phyloP scores from a whole-genome alignment of 2,888 invertebrate genomes.

The Tiliacea citrago region DNA sequence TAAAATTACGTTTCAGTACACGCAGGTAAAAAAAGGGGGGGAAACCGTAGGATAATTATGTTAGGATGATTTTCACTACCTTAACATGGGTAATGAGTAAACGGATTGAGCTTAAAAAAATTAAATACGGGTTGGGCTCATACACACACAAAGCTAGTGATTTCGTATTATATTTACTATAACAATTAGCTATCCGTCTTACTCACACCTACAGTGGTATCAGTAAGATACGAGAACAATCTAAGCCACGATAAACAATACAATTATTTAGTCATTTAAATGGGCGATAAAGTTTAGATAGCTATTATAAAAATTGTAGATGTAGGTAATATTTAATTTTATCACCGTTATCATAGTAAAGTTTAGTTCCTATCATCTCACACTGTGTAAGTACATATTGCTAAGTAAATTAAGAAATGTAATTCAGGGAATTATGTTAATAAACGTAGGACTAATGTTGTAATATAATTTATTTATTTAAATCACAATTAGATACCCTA shows the following conservation, averaged over 20 bases:
- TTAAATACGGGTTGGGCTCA: neutral
- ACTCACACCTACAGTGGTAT: neutral
- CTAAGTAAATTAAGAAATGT: no score
- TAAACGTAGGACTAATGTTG: neutral
- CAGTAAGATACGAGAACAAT: constrained; percentile 3
- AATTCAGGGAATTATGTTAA: neutral
- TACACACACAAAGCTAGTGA: neutral
- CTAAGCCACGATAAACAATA: neutral
- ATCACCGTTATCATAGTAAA: neutral
- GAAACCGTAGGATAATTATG: no score
- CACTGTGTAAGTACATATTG: neutral
- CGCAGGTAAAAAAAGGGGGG: no score
- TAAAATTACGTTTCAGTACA: no score
- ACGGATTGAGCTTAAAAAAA: no score
- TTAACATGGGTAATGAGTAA: no score
- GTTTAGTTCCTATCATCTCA: neutral
- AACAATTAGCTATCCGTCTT: neutral
- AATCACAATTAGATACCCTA: no score
- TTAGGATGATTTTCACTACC: no score
- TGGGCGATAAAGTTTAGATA: neutral
- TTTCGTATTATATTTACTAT: neutral
- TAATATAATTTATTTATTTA: neutral
- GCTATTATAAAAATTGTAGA: neutral
- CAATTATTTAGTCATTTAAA: constrained; percentile 5
- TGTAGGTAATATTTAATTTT: neutral